Evolutionary conservation across 2,113 vertebrate genomes (phyloP), one percentile per base, ranked within the genome.

Genomic region (Ceyx margarethae): DNA sequence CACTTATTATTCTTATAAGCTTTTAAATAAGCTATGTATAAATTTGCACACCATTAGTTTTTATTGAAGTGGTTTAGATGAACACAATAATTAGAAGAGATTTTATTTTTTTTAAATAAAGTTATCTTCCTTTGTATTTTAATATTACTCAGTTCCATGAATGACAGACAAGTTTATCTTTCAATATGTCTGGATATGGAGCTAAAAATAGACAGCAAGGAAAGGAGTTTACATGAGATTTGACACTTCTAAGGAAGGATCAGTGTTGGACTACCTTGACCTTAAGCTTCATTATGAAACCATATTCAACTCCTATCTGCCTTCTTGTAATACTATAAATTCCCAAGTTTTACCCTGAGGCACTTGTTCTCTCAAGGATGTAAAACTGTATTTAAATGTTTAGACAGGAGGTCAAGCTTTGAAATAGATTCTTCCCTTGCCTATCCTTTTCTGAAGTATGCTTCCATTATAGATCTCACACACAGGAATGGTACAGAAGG

Each of bases 401-500:
- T 33, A 45, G 65, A 28, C 16, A 81, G 13, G 37, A 81, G 20
- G 54, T 80, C 67, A 73, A 35, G 15, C 29, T 72, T 43, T 77
- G 56, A 77, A 83, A 50, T 10, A 42, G 12, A 17, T 86, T 66
- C 26, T 50, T 74, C 10, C 15, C 37, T 56, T 13, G 2, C 15
- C 28, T 33, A 35, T 31, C 33, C 46, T 78, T 54, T 46, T 57
- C 72, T 62, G 31, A 67, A 29, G 31, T 51, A 20, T 1, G 6
- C 8, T 53, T 13, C 9, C 10, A 4, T 3, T n/a, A 20, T 7
- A 4, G 26, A 4, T 14, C 18, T 77, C 17, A 28, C 10, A 8
- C 26, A 37, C 10, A 37, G 10, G 23, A 40, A 10, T 1, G 10
- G 54, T 20, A 20, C 37, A 31, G 28, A 80, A 48, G 0, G 0